Evolutionary conservation across 2,113 vertebrate genomes (phyloP).

Genomic region (Barbus barbus): DNA sequence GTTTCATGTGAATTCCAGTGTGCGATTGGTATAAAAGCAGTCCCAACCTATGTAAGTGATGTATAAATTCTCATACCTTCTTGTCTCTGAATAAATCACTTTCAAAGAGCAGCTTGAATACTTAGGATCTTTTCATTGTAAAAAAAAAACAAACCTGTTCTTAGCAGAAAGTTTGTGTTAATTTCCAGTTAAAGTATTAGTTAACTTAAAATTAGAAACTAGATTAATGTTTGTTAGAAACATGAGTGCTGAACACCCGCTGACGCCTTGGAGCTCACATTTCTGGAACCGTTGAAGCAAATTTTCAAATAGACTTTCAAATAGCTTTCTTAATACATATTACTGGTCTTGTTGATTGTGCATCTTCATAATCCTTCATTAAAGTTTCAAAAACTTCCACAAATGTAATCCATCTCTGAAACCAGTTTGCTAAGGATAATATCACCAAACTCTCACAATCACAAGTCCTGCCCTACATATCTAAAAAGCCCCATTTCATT

Average conservation of each 20-base stretch:
- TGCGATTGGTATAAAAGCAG: neutral
- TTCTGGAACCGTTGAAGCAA: neutral
- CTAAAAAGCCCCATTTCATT: too few species aligned
- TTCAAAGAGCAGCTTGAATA: neutral
- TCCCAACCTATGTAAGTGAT: neutral
- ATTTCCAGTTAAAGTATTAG: too few species aligned
- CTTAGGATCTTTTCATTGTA: neutral
- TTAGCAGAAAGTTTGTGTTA: too few species aligned
- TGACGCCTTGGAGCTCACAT: neutral
- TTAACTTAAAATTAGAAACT: too few species aligned
- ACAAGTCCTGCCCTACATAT: too few species aligned
- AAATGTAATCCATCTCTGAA: neutral
- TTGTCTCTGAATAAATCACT: neutral
- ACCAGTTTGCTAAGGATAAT: neutral
- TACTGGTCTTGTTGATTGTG: neutral
- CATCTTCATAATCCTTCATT: neutral
- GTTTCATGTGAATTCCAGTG: neutral
- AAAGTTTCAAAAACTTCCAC: neutral
- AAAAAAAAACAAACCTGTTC: too few species aligned
- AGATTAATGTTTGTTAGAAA: too few species aligned
- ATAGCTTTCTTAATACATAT: neutral
- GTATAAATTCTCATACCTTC: neutral
- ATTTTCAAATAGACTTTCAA: neutral
- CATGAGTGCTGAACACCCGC: too few species aligned
- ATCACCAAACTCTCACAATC: neutral